Conservation (phyloP, 2,113 vertebrate genomes). For the Butorides virescens region DNA sequence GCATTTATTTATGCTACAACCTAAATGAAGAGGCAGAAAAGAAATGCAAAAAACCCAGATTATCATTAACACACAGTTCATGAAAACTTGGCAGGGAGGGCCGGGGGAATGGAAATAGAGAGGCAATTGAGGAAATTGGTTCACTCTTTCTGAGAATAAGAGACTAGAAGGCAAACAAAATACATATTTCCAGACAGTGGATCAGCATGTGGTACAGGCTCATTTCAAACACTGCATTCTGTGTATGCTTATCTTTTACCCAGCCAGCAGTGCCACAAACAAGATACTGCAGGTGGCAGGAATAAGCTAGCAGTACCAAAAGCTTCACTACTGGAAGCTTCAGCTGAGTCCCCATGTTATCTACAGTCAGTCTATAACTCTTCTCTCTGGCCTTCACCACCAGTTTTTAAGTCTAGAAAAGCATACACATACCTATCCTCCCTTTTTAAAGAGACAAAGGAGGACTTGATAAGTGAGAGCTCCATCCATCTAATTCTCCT, state of each 20-base stretch:
- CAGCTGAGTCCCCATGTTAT: neutral
- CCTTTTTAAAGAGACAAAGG: neutral
- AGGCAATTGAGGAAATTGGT: neutral
- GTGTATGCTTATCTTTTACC: neutral
- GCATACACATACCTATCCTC: neutral
- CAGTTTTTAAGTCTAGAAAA: neutral
- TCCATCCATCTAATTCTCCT: neutral
- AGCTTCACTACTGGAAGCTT: neutral
- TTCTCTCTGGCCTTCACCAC: neutral
- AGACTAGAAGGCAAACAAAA: neutral
- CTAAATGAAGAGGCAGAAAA: neutral
- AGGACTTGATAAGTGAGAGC: neutral
- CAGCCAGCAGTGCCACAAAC: neutral
- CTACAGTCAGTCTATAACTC: neutral
- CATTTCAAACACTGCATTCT: neutral
- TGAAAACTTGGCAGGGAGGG: neutral
- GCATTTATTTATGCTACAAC: neutral
- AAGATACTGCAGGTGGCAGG: neutral
- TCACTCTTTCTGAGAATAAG: neutral
- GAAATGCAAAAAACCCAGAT: neutral
- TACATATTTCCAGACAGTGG: neutral
- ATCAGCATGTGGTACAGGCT: neutral
- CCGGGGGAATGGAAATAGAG: neutral
- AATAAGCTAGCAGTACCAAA: neutral
- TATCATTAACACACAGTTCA: neutral